A percentile compares a stretch with the other conserved stretches of the same genome.
These are phyloP conservation scores for Saguinus midas DNA, from an alignment of 2,113 vertebrate species.

Conservation along the genomic window DNA sequence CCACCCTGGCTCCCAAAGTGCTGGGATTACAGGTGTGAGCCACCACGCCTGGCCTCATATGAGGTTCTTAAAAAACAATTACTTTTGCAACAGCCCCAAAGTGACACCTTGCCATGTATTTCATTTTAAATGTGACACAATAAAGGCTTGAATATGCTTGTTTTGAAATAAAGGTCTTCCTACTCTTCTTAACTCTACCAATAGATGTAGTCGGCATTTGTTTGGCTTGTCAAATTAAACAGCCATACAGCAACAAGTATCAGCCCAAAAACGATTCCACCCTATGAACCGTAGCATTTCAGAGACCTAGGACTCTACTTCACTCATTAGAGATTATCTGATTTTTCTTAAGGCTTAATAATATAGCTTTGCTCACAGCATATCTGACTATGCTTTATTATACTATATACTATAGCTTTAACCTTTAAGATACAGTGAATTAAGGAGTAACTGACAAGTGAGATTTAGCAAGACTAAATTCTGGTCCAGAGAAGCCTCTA, in stretches of 20 bases:
- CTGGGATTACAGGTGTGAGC: too few relatives aligned
- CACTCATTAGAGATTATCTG: background rate
- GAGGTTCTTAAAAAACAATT: conserved; percentile 18
- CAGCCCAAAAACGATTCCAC: background rate
- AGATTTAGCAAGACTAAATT: background rate
- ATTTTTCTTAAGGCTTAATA: background rate
- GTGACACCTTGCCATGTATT: background rate
- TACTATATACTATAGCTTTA: background rate
- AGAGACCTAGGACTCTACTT: background rate
- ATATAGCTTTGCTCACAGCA: background rate
- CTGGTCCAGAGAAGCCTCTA: background rate
- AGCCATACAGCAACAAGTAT: background rate
- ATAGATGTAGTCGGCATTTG: background rate
- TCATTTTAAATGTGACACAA: background rate
- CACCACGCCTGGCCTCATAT: background rate
- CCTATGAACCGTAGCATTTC: background rate
- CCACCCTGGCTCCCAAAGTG: too few relatives aligned
- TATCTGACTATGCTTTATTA: background rate
- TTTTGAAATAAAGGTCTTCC: background rate
- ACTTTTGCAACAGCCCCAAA: background rate
- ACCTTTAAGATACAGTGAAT: background rate
- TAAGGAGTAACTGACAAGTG: conserved; percentile 9
- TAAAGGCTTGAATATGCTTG: background rate
- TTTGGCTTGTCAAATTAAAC: background rate
- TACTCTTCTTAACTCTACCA: background rate